Percentiles rank a stretch among this genome's conserved stretches.
Conservation (phyloP, 92 coral and sea anemone species). For the Heliopora coerulea region DNA sequence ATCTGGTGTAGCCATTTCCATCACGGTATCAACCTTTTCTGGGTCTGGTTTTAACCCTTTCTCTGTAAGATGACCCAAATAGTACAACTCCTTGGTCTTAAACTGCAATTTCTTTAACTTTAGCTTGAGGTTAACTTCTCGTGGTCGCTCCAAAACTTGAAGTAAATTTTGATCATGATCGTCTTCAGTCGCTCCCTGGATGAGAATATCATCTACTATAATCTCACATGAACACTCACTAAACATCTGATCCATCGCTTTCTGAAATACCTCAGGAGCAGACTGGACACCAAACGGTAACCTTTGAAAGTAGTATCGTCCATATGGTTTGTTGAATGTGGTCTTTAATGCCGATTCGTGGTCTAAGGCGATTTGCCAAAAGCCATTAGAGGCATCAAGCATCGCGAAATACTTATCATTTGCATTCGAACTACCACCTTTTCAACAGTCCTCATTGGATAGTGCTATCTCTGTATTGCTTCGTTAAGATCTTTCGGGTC, state of each 20-base stretch:
- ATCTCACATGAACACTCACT: conserved; percentile 54
- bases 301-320: conserved; percentile 49
- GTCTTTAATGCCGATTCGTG: no score
- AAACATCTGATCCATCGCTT: conserved; percentile 51
- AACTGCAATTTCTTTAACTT: conserved; percentile 55
- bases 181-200: conserved; percentile 58
- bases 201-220: conserved; percentile 63
- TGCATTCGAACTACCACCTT: no score
- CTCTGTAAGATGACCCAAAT: conserved; percentile 55
- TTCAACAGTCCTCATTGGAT: no score
- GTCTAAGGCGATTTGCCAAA: no score
- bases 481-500: no score
- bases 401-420: no score
- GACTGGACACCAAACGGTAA: conserved; percentile 58
- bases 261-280: conserved; percentile 63
- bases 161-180: conserved; percentile 52
- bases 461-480: no score
- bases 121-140: conserved; percentile 52
- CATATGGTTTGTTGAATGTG: conserved; percentile 63
- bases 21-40: conserved; percentile 49
- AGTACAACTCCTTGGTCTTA: conserved; percentile 40
- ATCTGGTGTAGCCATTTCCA: conserved; percentile 58
- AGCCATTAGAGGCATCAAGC: no score
- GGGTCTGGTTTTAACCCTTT: conserved; percentile 59
- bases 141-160: conserved; percentile 41